These are phyloP conservation scores for Ormyrus thymus DNA, from an alignment of 2,888 invertebrate genomes.

Conservation along the genomic window DNA sequence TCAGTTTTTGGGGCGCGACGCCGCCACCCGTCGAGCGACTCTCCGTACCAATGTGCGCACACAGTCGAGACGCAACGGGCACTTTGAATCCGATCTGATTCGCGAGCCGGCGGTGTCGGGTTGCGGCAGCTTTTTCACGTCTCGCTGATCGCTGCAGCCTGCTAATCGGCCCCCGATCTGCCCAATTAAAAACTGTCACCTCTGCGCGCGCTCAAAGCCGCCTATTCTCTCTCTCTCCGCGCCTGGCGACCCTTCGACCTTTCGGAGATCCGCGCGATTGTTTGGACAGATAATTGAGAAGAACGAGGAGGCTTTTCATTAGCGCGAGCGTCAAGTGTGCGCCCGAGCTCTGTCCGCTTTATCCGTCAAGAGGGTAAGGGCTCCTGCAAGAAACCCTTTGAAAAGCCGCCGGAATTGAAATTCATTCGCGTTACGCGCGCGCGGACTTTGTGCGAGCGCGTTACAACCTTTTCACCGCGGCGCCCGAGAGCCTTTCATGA, in stretches of 20 bases:
- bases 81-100: not conserved
- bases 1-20: conserved; percentile 62
- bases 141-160: not conserved
- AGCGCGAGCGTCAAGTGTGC: conserved; percentile 44
- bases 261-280: conserved; percentile 38
- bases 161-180: conserved; percentile 51
- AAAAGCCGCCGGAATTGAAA: conserved; percentile 46
- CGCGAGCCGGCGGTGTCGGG: conserved; percentile 4
- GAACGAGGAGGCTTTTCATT: conserved; percentile 53
- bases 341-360: not conserved
- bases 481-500: conserved; percentile 40
- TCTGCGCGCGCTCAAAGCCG: conserved; percentile 12
- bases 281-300: conserved; percentile 54
- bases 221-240: not conserved
- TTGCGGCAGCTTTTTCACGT: conserved; percentile 36
- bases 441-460: conserved; percentile 23
- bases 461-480: conserved; percentile 38
- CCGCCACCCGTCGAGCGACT: conserved; percentile 68
- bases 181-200: conserved; percentile 57
- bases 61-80: conserved; percentile 5
- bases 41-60: conserved; percentile 39
- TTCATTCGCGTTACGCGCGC: conserved; percentile 29
- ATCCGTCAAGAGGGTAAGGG: not conserved
- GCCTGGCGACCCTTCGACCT: not conserved
- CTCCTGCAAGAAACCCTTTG: conserved; percentile 39